Percentiles rank a stretch among this genome's conserved stretches.
Evolutionary conservation across 2,113 vertebrate species (phyloP).

Genomic region (Pycnonotus jocosus): DNA sequence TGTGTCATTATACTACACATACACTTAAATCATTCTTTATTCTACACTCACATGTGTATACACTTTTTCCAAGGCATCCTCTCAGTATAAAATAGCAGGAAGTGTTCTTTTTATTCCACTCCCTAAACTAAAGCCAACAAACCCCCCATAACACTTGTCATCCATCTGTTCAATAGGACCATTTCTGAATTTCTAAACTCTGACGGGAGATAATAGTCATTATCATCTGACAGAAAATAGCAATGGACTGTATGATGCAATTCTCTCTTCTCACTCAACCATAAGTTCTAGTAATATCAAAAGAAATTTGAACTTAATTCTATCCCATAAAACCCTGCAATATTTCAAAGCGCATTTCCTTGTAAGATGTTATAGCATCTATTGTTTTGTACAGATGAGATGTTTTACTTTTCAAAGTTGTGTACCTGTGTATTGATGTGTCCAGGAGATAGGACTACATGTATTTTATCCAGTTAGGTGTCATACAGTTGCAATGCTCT

Average conservation of each 20-base stretch:
- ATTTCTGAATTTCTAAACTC: neutral
- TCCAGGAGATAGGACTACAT: neutral
- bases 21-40: neutral
- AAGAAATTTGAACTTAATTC: neutral
- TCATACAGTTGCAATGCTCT: neutral
- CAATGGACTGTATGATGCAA: neutral
- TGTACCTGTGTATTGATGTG: neutral
- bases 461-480: neutral
- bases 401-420: neutral
- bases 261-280: neutral
- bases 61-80: neutral
- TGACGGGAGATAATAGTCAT: neutral
- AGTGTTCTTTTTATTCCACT: neutral
- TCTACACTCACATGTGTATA: neutral
- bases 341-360: neutral
- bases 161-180: neutral
- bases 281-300: neutral
- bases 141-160: fast-evolving
- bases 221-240: neutral
- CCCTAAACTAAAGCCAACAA: neutral
- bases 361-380: neutral
- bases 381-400: neutral
- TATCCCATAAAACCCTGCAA: neutral
- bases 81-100: neutral
- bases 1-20: neutral